These are phyloP conservation scores for Manduca sexta DNA, from an alignment of 1,140 invertebrate genomes.

Conservation along the genomic window DNA sequence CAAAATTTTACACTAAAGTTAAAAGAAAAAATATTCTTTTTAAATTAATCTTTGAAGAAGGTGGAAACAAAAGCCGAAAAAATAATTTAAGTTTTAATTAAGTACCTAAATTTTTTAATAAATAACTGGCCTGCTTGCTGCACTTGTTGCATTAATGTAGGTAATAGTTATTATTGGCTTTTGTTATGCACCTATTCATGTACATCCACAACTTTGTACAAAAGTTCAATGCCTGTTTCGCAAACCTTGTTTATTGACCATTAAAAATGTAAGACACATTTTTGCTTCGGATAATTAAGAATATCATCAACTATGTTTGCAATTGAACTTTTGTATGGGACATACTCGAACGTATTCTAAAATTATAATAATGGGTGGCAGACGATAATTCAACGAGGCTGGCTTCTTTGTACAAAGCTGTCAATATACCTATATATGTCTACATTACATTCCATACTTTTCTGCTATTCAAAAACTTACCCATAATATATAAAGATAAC, in stretches of 20 bases:
- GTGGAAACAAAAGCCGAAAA: slow-evolving; percentile 9
- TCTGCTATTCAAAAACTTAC: slow-evolving; percentile 15
- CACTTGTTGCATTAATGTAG: too few species aligned
- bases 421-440: slow-evolving; percentile 22
- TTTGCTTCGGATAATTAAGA: neutral
- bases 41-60: slow-evolving; percentile 6
- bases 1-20: slow-evolving; percentile 46
- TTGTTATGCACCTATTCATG: slow-evolving; percentile 13
- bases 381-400: slow-evolving; percentile 21
- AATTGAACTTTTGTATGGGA: slow-evolving; percentile 37
- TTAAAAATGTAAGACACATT: neutral
- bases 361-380: slow-evolving; percentile 24
- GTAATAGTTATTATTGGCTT: too few species aligned
- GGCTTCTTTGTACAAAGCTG: slow-evolving; percentile 60
- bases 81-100: too few species aligned
- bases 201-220: slow-evolving; percentile 47
- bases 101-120: too few species aligned
- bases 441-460: slow-evolving; percentile 1
- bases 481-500: slow-evolving; percentile 24
- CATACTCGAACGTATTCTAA: neutral
- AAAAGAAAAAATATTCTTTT: slow-evolving; percentile 33
- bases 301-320: slow-evolving; percentile 2
- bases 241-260: too few species aligned
- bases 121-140: too few species aligned
- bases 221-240: slow-evolving; percentile 44